Evolutionary conservation across 1,140 invertebrate species (phyloP), one percentile per base, ranked within the genome.

Genomic region (Pygmarrhopalites habei): DNA sequence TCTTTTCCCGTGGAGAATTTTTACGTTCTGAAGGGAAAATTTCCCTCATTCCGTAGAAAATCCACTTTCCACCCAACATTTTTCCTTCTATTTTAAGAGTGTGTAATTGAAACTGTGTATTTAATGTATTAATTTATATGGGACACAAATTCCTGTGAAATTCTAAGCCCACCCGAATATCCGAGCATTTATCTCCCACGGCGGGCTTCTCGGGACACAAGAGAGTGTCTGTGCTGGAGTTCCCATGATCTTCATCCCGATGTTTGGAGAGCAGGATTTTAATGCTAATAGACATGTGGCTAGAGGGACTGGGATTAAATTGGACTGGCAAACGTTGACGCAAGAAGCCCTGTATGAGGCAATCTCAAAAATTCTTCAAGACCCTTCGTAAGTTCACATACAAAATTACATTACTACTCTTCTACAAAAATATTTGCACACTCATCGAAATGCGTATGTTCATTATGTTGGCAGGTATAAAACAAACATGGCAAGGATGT

Each of bases 141-240:
- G n/a, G n/a, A n/a, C n/a, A n/a, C n/a, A n/a, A n/a, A n/a, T n/a
- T n/a, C n/a, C n/a, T n/a, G n/a, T n/a, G n/a, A 39, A 39, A 39
- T 39, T 7, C 7, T 39, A 10, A 66, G 65, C 52, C 30, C 76
- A 79, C 64, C 62, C 68, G 10, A 85, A 85, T 62, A 77, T 84
- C 0, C 76, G 81, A 35, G 77, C 82, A 12, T 87, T 84, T 58
- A 71, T 78, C 17, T 73, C 73, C 21, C 77, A 78, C 56, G 76
- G 76, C 56, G 77, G 77, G 5, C 75, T 85, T 4, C 75, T 86
- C 28, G 84, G 86, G 7, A 75, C 81, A 51, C 79, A 81, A 0
- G 86, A 88, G 68, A 80, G 80, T 0, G 73, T 84, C 1, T 79
- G 83, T 30, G 76, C 77, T 1, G 85, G 82, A 0, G 79, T 84